phyloP scores from a whole-genome alignment of 1,140 invertebrate species.

The Halyomorpha halys region DNA sequence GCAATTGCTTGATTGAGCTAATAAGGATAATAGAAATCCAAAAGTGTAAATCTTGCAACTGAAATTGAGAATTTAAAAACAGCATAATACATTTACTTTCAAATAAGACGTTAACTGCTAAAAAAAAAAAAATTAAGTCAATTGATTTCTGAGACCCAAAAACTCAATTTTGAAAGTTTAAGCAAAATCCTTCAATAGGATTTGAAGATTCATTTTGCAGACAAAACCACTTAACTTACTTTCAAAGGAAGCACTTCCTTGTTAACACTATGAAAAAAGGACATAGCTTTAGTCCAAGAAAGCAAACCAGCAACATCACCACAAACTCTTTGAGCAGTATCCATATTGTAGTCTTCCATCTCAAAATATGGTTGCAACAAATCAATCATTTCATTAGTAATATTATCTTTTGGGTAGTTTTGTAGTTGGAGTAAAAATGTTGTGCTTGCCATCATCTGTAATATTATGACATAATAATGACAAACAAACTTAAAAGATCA shows the following conservation, averaged over 20 bases:
- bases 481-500: no score
- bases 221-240: constrained; percentile 33
- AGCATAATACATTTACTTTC: no score
- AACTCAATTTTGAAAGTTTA: no score
- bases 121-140: not conserved
- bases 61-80: no score
- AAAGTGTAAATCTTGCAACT: no score
- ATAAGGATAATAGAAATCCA: no score
- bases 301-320: constrained; percentile 90
- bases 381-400: constrained; percentile 95
- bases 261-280: constrained; percentile 90
- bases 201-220: no score
- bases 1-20: no score
- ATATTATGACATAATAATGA: not conserved
- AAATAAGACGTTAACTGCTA: no score
- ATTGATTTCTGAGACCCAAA: not conserved
- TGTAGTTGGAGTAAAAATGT: constrained; percentile 85
- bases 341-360: constrained; percentile 94
- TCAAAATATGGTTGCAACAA: constrained; percentile 81
- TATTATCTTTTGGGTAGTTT: constrained; percentile 93
- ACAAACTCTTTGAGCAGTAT: constrained; percentile 88
- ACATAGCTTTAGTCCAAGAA: constrained; percentile 98
- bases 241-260: constrained; percentile 93
- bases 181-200: no score
- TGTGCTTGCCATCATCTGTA: constrained; percentile 88